Conservation (phyloP, 2,113 vertebrate genomes). For the Pseudorasbora parva region DNA sequence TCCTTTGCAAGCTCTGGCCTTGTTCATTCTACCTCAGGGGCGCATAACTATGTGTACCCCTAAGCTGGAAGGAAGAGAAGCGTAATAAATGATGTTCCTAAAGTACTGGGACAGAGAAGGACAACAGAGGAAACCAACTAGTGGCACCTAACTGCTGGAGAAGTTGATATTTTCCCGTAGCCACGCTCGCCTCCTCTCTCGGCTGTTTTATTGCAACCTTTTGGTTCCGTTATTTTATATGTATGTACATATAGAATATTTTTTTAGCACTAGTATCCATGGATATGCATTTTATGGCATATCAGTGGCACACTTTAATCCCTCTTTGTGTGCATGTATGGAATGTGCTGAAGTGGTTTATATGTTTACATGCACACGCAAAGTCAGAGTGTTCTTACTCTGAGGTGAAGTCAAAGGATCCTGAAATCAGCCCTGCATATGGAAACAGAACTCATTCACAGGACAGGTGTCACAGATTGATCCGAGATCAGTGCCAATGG, state of each 20-base stretch:
- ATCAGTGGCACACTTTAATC: slow-evolving; percentile 54
- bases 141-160: slow-evolving; percentile 29
- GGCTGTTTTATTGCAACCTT: slow-evolving; percentile 64
- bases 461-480: neutral
- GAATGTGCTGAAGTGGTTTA: slow-evolving; percentile 43
- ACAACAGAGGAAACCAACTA: slow-evolving; percentile 5
- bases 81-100: slow-evolving; percentile 1
- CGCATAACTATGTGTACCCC: slow-evolving; percentile 77
- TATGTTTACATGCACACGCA: slow-evolving; percentile 49
- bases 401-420: slow-evolving; percentile 35
- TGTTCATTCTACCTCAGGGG: slow-evolving; percentile 80
- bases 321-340: slow-evolving; percentile 35
- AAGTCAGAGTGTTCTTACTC: slow-evolving; percentile 45
- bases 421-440: slow-evolving; percentile 11
- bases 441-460: slow-evolving; percentile 22
- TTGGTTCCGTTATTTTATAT: slow-evolving; percentile 67
- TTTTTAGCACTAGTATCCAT: slow-evolving; percentile 66
- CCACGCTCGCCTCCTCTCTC: slow-evolving; percentile 60
- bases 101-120: slow-evolving; percentile 2
- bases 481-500: slow-evolving; percentile 55
- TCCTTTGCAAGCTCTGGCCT: slow-evolving; percentile 75
- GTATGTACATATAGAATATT: slow-evolving; percentile 67
- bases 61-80: slow-evolving; percentile 60
- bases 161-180: slow-evolving; percentile 65
- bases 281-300: slow-evolving; percentile 62